Percentiles rank a stretch among this genome's conserved stretches.
Evolutionary conservation across 2,113 vertebrate genomes (phyloP).

Genomic region (Mixornis gularis): DNA sequence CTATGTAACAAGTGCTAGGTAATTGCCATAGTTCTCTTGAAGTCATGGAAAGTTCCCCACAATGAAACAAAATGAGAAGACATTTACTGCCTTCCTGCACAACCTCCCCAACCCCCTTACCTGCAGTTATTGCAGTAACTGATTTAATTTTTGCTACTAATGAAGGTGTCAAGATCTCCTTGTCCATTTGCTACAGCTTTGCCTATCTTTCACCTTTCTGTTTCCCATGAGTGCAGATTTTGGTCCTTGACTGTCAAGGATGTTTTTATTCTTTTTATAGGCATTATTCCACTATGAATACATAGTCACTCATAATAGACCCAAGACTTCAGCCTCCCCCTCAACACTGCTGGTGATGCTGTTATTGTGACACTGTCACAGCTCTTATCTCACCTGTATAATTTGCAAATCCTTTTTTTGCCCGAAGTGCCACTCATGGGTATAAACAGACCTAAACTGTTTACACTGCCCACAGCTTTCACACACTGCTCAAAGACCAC

Average conservation of each 20-base stretch:
- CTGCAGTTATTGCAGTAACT: neutral
- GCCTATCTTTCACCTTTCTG: neutral
- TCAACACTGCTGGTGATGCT: neutral
- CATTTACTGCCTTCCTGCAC: neutral
- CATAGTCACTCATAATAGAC: neutral
- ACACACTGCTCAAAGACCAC: neutral
- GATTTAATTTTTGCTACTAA: neutral
- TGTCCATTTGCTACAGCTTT: neutral
- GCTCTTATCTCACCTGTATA: neutral
- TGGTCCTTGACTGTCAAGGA: neutral
- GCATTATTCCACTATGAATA: neutral
- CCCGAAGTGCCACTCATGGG: neutral
- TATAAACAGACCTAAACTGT: neutral
- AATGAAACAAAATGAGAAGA: neutral
- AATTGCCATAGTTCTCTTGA: neutral
- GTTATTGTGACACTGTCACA: neutral
- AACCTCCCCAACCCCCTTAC: neutral
- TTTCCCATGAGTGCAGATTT: neutral
- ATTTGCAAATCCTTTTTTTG: neutral
- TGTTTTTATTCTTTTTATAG: neutral
- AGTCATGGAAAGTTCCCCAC: neutral
- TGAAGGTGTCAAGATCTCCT: neutral
- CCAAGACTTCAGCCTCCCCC: neutral
- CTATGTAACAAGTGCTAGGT: neutral
- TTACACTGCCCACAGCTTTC: neutral